Base-by-base conservation (phyloP, 1,140 invertebrate genomes). In the Lutraria rhynchaena region DNA sequence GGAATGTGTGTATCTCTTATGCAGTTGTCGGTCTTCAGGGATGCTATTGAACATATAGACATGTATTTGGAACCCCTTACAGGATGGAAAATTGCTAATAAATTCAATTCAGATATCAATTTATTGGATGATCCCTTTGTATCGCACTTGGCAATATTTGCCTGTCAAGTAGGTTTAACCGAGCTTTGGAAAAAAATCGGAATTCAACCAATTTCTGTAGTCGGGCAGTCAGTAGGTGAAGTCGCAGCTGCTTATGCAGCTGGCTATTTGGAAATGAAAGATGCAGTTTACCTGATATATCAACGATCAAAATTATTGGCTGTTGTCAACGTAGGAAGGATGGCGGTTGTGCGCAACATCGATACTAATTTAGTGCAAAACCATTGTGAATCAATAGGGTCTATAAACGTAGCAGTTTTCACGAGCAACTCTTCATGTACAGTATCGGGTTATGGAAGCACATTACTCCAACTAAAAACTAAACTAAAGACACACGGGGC, bases 221-320 rank as follows among this genome's bases (percentile, higher is more conserved):
- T 87, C 9, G 85, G 85, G 19, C 83, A 85, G 61, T 83, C 81
- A 19, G 73, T 87, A 15, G 85, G 85, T 9, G 85, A 87, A 55
- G 85, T 87, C n/a, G 81, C 85, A 29, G 83, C 85, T 1, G 83
- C 85, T 0, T 78, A 85, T 51, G 74, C 60, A 15, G 81, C 81
- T 24, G 85, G 85, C 1, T 58, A 58, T 44, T 31, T 85, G 19
- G 41, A 63, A 17, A 60, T 85, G 13, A 49, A 75, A 46, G 55
- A 70, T 24, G 83, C 83, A 19, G 81, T 83, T 3, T 60, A 60
- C 33, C 53, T 85, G 11, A 85, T 87, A 27, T 87, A 83, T 53
- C 58, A 78, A 35, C 55, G 85, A 41, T 80, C 80, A n/a, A 51
- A 55, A 29, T 15, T 81, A n/a, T 55, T 84, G 29, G 33, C 76